A percentile compares a stretch with the other conserved stretches of the same genome.
phyloP scores from a whole-genome alignment of 2,888 invertebrate species.

The Stenotaenia linearis region DNA sequence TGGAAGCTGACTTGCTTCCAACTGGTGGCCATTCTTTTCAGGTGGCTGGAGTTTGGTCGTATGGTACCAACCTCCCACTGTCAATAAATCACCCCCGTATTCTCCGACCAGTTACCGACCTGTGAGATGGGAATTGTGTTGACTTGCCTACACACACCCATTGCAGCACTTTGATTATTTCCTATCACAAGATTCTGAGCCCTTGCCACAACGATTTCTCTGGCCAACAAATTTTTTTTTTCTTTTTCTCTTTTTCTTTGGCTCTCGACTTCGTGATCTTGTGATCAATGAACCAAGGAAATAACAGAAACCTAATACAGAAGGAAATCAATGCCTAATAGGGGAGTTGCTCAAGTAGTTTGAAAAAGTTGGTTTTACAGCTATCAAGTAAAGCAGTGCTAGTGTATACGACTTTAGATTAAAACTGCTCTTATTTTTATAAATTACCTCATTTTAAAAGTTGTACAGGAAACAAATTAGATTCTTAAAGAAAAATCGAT shows the following conservation, averaged over 20 bases:
- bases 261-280: not conserved
- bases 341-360: not conserved
- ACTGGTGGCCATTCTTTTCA: constrained; percentile 11
- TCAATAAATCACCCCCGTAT: constrained; percentile 10
- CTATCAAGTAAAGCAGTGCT: not conserved
- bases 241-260: not conserved
- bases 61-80: constrained; percentile 1
- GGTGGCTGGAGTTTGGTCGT: constrained; percentile 10
- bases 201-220: constrained; percentile 1
- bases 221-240: not conserved
- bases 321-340: constrained; percentile 19
- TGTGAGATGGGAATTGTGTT: constrained; percentile 19
- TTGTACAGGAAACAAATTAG: not conserved
- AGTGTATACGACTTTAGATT: not conserved
- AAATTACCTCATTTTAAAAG: not conserved
- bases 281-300: constrained; percentile 10
- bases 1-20: constrained; percentile 1
- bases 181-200: constrained; percentile 10
- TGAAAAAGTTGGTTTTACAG: not conserved
- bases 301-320: constrained; percentile 2
- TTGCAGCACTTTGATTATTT: constrained; percentile 10
- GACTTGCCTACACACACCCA: constrained; percentile 1
- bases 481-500: not conserved
- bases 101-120: constrained; percentile 6
- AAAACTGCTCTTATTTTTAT: not conserved